Evolutionary conservation across 2,113 vertebrate genomes (phyloP).

Genomic region (Montifringilla adamsi): DNA sequence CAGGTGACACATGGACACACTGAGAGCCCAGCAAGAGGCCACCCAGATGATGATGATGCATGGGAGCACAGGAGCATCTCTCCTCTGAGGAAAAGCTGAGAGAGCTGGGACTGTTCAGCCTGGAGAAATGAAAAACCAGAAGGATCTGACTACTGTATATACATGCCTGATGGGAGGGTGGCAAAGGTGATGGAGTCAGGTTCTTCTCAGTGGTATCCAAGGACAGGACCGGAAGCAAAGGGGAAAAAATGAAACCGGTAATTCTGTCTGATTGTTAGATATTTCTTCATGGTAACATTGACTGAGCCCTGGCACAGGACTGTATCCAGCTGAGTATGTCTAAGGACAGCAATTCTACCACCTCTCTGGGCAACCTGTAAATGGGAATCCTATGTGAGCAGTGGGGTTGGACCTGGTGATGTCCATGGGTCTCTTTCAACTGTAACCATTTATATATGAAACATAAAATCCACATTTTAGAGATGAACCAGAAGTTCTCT

Average conservation of each 20-base stretch:
- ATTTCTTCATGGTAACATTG: not conserved
- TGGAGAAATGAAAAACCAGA: not conserved
- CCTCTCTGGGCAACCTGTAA: not conserved
- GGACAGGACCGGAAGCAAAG: not conserved
- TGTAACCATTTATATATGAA: not conserved
- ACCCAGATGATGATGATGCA: not conserved
- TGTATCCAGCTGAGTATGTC: not conserved
- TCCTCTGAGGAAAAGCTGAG: not conserved
- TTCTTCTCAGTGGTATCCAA: not conserved
- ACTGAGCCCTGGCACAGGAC: not conserved
- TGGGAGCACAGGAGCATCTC: fast-evolving
- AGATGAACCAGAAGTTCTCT: not conserved
- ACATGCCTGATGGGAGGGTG: not conserved
- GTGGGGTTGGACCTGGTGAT: not conserved
- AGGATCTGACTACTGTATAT: not conserved
- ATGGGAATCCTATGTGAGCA: not conserved
- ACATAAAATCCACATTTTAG: not conserved
- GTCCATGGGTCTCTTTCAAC: not conserved
- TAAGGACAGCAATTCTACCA: not conserved
- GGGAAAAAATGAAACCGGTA: not conserved
- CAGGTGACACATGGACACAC: not conserved
- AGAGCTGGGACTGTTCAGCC: not conserved
- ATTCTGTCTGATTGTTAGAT: not conserved
- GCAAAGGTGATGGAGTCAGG: not conserved
- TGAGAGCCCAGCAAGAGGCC: not conserved